A percentile compares a stretch with the other conserved stretches of the same genome.
Evolutionary conservation across 2,797 vertebrate genomes (phyloP).

Genomic region (Xerus rutilus): DNA sequence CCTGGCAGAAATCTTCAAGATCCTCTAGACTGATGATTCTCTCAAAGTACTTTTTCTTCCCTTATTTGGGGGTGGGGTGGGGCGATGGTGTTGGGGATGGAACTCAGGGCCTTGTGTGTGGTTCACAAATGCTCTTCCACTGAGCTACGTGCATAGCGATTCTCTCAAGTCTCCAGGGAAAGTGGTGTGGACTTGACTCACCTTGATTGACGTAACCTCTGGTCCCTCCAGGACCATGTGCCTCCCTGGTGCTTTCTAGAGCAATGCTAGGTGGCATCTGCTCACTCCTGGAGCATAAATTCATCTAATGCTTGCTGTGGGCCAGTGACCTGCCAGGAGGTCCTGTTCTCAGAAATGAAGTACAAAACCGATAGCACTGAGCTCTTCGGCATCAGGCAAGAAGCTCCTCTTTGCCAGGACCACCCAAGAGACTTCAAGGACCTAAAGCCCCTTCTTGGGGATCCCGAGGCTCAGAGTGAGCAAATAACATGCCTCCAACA

Average conservation of each 20-base stretch:
- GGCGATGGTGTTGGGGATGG: too few relatives aligned
- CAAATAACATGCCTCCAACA: neutral
- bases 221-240: neutral
- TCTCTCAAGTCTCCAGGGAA: neutral
- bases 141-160: too few relatives aligned
- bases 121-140: too few relatives aligned
- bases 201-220: neutral
- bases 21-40: too few relatives aligned
- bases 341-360: neutral
- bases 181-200: neutral
- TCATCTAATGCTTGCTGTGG: neutral
- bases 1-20: too few relatives aligned
- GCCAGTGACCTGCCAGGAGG: neutral
- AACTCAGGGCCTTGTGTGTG: too few relatives aligned
- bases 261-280: constrained; percentile 1
- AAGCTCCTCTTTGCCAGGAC: neutral
- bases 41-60: too few relatives aligned
- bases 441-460: neutral
- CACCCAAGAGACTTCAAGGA: neutral
- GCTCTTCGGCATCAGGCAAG: accelerated
- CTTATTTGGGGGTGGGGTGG: too few relatives aligned
- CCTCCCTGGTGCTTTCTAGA: neutral
- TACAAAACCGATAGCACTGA: accelerated
- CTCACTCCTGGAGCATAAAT: neutral
- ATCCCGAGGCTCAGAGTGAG: neutral